These are phyloP conservation scores for Lithophane semibrunnea DNA, from an alignment of 2,888 invertebrate genomes.

Conservation along the genomic window DNA sequence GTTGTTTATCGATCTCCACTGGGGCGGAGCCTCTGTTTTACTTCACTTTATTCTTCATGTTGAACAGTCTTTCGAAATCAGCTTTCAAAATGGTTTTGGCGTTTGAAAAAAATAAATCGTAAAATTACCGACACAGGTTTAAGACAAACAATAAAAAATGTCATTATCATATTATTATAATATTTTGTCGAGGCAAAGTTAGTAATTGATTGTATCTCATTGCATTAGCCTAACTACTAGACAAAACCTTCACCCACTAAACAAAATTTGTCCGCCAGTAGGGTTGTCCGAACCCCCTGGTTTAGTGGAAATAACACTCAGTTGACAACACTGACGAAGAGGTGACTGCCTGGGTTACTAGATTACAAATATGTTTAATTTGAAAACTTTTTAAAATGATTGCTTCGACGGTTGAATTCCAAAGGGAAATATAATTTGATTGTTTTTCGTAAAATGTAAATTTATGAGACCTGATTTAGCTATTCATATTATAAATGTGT, in stretches of 20 bases:
- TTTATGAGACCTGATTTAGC: background rate
- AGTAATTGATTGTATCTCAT: background rate
- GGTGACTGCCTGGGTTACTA: constrained; percentile 32
- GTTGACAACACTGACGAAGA: background rate
- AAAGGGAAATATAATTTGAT: background rate
- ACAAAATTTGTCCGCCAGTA: background rate
- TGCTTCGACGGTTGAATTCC: background rate
- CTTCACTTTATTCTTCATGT: too few species aligned
- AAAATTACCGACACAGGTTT: background rate
- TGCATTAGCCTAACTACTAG: background rate
- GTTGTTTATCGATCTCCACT: background rate
- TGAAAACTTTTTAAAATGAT: too few species aligned
- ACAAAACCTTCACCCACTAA: too few species aligned
- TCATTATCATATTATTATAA: background rate
- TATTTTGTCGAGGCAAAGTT: background rate
- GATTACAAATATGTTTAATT: background rate
- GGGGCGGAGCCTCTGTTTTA: too few species aligned
- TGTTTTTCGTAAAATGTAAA: background rate
- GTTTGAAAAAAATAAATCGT: background rate
- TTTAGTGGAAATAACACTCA: background rate
- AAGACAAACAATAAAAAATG: background rate
- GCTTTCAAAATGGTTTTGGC: background rate
- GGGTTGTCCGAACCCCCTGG: background rate
- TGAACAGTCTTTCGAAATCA: too few species aligned
- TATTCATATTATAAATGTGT: background rate